Base-by-base conservation (phyloP, 2,888 invertebrate genomes). In the Eledone cirrhosa region DNA sequence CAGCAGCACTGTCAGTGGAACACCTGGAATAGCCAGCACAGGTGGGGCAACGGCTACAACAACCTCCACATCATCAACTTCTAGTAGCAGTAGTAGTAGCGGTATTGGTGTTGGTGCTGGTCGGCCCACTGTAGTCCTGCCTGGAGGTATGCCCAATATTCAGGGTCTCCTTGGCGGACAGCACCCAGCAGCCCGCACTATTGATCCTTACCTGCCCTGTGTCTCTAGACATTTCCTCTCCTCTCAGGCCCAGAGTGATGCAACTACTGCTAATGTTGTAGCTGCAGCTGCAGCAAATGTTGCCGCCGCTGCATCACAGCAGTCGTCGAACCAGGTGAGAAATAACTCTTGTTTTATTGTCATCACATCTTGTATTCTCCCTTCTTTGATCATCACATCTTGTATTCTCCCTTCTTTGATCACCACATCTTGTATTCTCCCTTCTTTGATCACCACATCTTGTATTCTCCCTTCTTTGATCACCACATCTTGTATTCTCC, bases 181-280 rank as follows among this genome's bases (percentile, higher is more conserved):
- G 33, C 47, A 53, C 16, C 48, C 77, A 29, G 29, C n/a, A 41
- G 48, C 75, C 13, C 79, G 76, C 11, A 24, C 78, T 24, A 77
- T 79, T 16, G 79, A 80, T 48, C 80, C 80, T 5, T 80, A 79
- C 63, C 53, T 80, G 13, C 79, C 79, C 8, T 80, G 79, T 63
- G 59, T 74, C 16, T 80, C 79, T 16, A 29, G 80, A 47, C 80
- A 78, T 31, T 80, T 77, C 22, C 19, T 80, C 27, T 41, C 48
- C 69, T 24, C 31, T 65, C 47, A 59, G 78, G 29, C 78, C 13
- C 77, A 48, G 24, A 48, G 33, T 29, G 33, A 19, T 31, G 31
- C 75, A 19, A 13, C 63, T 33, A 69, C 65, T 63, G 63, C 53
- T 41, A 29, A 63, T 19, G 47, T 77, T 63, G 74, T 53, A 24